These are phyloP conservation scores for Lathamus discolor DNA, from an alignment of 2,113 vertebrate species.

Conservation along the genomic window DNA sequence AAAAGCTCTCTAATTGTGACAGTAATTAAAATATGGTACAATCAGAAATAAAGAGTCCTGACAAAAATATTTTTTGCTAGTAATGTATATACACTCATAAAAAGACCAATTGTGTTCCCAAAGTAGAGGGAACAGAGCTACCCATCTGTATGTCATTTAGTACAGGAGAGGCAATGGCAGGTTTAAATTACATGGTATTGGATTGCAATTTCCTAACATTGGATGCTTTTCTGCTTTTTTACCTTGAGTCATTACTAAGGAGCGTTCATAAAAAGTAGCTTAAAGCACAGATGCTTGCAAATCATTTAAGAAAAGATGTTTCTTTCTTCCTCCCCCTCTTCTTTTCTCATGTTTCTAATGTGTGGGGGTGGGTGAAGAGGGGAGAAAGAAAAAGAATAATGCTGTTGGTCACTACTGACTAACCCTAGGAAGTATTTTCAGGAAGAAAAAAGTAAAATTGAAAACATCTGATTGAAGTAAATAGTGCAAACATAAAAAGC, in stretches of 20 bases:
- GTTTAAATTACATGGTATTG: conserved; percentile 91
- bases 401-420: conserved; percentile 71
- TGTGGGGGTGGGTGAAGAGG: conserved; percentile 32
- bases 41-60: conserved; percentile 70
- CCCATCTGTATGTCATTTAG: conserved; percentile 91
- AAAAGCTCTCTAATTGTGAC: conserved; percentile 55
- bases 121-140: conserved; percentile 75
- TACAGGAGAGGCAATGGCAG: conserved; percentile 83
- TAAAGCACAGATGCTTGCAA: conserved; percentile 82
- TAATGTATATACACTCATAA: conserved; percentile 72
- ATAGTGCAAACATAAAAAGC: conserved; percentile 82
- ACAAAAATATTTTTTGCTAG: conserved; percentile 71
- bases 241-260: conserved; percentile 82
- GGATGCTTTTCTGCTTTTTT: conserved; percentile 84
- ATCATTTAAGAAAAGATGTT: conserved; percentile 81
- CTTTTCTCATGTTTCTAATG: conserved; percentile 56
- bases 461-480: conserved; percentile 88
- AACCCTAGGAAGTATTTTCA: conserved; percentile 79
- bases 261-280: conserved; percentile 85
- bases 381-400: conserved; percentile 67
- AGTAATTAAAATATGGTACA: conserved; percentile 68
- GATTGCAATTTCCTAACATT: conserved; percentile 88
- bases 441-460: conserved; percentile 76
- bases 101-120: conserved; percentile 82
- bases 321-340: conserved; percentile 68